Evolutionary conservation across 2,113 vertebrate species (phyloP), one percentile per base, ranked within the genome.

Genomic region (Gallinago undulata): DNA sequence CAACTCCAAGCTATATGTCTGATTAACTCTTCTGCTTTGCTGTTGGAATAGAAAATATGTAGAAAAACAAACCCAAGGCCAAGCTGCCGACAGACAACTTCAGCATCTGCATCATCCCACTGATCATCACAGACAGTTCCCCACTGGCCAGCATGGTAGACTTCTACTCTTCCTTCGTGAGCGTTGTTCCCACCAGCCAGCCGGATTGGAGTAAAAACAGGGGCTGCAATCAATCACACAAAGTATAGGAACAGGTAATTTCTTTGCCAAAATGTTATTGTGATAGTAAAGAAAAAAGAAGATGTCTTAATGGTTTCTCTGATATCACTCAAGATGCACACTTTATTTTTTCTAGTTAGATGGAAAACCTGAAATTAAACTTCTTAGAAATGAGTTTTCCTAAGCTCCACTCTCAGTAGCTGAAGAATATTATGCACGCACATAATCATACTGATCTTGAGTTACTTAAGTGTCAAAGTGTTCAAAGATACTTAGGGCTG

Each of bases 111-210:
- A n/a, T 99, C 98, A 22, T 99, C 99, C 99, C 99, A 99, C 73
- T 99, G 99, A 96, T 99, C 99, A 6, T 99, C 99, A 66, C 99
- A 99, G 87, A 99, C 92, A 9, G 99, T 99, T 7, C 99, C 99
- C 99, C 99, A 99, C 92, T 99, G 99, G 31, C 99, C 99, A 2
- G 98, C 98, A 1, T 98, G 98, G 97, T 98, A 99, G 59, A 99
- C 97, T 95, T 99, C 99, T 45, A 99, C 99, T 62, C 99, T 98
- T 93, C 99, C 99, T 96, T 99, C 99, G 0, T 96, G 96, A 31
- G 50, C 31, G 0, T 95, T 98, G 33, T 21, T 96, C 31, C 99
- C 99, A 24, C 98, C 99, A 35, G 96, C 97, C 37, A 99, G 98
- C 6, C 99, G 98, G 39, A 99, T 66, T 1, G 97, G 98, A 10